Conservation (phyloP, 2,113 vertebrate species). For the Pyrgilauda ruficollis region DNA sequence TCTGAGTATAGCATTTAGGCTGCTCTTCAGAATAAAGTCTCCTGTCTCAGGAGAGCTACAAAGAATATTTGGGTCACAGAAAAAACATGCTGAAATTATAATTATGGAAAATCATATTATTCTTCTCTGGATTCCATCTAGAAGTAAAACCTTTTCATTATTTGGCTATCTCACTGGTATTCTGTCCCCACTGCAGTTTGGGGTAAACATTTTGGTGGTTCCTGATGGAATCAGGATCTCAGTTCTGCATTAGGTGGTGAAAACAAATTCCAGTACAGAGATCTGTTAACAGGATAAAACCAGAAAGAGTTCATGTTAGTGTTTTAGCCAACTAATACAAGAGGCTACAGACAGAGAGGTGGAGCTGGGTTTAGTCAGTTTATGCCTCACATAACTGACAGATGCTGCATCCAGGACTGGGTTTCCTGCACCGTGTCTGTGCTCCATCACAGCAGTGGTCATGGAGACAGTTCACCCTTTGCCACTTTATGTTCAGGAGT, state of each 20-base stretch:
- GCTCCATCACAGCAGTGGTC: neutral
- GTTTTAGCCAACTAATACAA: neutral
- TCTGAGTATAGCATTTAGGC: neutral
- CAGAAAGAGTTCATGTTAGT: neutral
- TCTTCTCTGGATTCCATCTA: neutral
- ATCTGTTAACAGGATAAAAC: neutral
- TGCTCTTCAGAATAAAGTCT: neutral
- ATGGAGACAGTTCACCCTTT: neutral
- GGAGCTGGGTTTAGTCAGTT: neutral
- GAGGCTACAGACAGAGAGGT: neutral
- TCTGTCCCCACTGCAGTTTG: neutral
- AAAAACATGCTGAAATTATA: neutral
- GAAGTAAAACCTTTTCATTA: neutral
- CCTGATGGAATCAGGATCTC: neutral
- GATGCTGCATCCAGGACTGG: neutral
- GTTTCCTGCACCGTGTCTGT: neutral
- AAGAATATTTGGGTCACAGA: neutral
- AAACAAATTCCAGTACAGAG: neutral
- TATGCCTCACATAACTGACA: neutral
- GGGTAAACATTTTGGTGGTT: neutral
- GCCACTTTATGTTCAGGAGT: neutral
- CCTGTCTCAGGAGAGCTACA: neutral
- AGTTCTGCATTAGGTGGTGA: neutral
- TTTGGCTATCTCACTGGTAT: neutral
- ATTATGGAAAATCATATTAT: neutral